phyloP scores from a whole-genome alignment of 2,113 vertebrate genomes.

The Zosterops hypoxanthus region DNA sequence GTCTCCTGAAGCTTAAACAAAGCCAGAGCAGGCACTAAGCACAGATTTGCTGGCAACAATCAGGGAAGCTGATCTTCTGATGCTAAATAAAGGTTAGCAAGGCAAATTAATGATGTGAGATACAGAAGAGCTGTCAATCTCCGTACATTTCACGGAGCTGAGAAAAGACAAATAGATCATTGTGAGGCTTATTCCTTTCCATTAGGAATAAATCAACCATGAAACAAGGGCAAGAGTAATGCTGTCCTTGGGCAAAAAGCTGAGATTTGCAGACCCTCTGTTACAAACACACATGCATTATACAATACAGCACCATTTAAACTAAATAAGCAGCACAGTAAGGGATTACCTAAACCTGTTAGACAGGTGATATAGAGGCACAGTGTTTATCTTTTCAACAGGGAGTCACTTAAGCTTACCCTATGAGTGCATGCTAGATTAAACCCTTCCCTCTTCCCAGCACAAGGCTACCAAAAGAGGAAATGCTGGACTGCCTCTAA shows the following conservation, averaged over 20 bases:
- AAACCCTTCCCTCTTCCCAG: not conserved
- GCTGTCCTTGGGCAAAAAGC: slow-evolving; percentile 3
- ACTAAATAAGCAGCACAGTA: slow-evolving; percentile 35
- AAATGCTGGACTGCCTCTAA: not conserved
- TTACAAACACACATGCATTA: not conserved
- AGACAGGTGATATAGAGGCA: not conserved
- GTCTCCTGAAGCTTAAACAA: not conserved
- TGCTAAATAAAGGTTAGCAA: not conserved
- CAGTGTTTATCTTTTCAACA: slow-evolving; percentile 13
- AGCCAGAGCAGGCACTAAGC: not conserved
- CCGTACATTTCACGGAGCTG: not conserved
- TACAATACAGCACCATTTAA: slow-evolving; percentile 6
- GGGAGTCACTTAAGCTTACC: slow-evolving; percentile 2
- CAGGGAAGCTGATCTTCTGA: not conserved
- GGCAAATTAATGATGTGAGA: slow-evolving; percentile 19
- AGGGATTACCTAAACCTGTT: slow-evolving; percentile 42
- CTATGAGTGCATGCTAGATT: not conserved
- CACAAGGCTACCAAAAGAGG: not conserved
- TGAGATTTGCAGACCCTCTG: not conserved
- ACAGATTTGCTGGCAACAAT: not conserved
- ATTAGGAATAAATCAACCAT: slow-evolving; percentile 56
- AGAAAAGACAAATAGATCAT: slow-evolving; percentile 23
- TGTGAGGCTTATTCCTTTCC: slow-evolving; percentile 32
- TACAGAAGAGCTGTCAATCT: slow-evolving; percentile 25
- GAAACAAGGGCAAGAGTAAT: slow-evolving; percentile 34